Evolutionary conservation across 2,113 vertebrate genomes (phyloP), one percentile per base, ranked within the genome.

Genomic region (Phocoena sinus): DNA sequence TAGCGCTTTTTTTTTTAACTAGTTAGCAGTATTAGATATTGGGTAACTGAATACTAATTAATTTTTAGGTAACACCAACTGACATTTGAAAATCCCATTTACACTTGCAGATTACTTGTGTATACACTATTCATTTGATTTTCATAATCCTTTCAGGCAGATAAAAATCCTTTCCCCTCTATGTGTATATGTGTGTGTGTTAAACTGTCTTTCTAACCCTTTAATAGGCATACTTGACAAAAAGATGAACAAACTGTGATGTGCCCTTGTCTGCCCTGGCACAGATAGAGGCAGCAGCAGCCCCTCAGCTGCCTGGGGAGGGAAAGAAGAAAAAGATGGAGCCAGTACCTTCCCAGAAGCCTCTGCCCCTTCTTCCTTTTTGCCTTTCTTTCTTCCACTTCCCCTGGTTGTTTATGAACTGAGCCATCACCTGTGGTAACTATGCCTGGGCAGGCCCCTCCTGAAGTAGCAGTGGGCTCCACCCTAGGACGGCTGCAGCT

Each of bases 361-460:
- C 94, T 96, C 91, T 96, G 81, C 77, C 76, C 95, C 92, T 95
- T 94, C 92, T 92, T 93, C 83, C 83, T 89, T 85, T 94, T 82
- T 65, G 84, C 85, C 96, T 89, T 89, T 93, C 79, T 95, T 95
- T 56, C 92, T 95, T 85, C 81, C 56, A 94, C 50, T 85, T 81
- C 47, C 86, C 96, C 38, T 80, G 65, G 60, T 67, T 85, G 89
- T 65, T 94, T 74, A 82, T 93, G 95, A 97, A 73, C 80, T 96
- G 86, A 93, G 97, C 76, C 81, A 77, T 74, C 71, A 77, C 67
- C 93, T 89, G 73, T 53, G 47, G 94, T 68, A 82, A 96, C 85
- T 71, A 91, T 2, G 81, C 67, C 86, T 56, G 53, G 79, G 58
- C 23, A 92, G 82, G 84, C 44, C 93, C 74, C 71, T 93, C 90